Percentiles rank a stretch among this genome's conserved stretches.
phyloP scores from a whole-genome alignment of 2,888 invertebrate genomes.

The Elysia crispata region DNA sequence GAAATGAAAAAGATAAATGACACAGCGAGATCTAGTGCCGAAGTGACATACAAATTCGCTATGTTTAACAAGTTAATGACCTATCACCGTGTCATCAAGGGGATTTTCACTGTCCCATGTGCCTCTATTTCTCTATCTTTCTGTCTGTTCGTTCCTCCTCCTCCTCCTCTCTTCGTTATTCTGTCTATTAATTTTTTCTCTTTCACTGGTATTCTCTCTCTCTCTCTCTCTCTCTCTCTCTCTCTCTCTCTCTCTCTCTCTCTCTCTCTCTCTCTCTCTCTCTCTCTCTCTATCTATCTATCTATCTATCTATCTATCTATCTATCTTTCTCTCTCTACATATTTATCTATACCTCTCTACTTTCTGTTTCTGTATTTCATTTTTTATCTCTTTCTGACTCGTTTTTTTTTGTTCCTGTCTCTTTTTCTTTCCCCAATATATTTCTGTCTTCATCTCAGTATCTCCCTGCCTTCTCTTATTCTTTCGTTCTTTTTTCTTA shows the following conservation, averaged over 20 bases:
- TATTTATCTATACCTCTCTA: neutral
- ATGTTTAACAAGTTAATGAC: neutral
- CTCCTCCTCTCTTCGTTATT: no score
- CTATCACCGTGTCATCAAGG: neutral
- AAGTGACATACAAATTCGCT: neutral
- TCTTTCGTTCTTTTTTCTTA: no score
- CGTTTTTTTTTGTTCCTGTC: no score
- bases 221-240: constrained; percentile 11
- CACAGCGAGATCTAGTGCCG: neutral
- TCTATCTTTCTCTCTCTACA: constrained; percentile 14
- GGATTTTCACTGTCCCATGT: constrained; percentile 11
- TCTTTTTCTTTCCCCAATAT: no score
- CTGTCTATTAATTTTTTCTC: no score
- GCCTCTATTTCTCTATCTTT: no score
- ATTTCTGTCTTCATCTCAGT: no score
- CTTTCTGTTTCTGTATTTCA: no score
- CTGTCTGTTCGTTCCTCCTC: no score
- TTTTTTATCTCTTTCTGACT: no score
- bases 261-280: constrained; percentile 17
- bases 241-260: constrained; percentile 22
- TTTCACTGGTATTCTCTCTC: neutral
- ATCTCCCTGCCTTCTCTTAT: no score
- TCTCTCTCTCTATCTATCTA: constrained; percentile 1
- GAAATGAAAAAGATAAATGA: neutral
- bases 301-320: no score